A percentile compares a stretch with the other conserved stretches of the same genome.
These are phyloP conservation scores for Belgica antarctica DNA, from an alignment of 2,888 invertebrate species.

Conservation along the genomic window DNA sequence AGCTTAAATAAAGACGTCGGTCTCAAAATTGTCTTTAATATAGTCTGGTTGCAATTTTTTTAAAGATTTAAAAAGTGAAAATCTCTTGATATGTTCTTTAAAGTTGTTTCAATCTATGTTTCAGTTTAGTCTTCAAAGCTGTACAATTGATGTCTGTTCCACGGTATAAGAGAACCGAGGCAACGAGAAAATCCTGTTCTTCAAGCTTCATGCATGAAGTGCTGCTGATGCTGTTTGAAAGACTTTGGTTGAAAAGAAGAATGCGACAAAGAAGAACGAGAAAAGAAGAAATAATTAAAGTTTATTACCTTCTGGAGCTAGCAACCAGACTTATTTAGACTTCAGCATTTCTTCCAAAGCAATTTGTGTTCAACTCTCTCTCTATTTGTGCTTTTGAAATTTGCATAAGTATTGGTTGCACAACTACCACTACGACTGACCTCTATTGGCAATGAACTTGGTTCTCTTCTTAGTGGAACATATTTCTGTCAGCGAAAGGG, in stretches of 20 bases:
- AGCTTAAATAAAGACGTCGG: no score
- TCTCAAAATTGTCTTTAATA: no score
- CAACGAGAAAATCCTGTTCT: slow-evolving; percentile 39
- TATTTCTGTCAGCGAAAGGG: background rate
- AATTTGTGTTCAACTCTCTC: slow-evolving; percentile 9
- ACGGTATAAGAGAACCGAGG: slow-evolving; percentile 3
- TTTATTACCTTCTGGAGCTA: background rate
- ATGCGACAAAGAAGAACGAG: background rate
- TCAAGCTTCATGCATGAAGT: background rate
- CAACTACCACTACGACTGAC: slow-evolving; percentile 18
- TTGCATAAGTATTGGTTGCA: background rate
- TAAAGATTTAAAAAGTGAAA: no score
- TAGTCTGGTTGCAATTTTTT: no score
- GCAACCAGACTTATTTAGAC: background rate
- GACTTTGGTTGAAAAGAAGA: background rate
- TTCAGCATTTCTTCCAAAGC: slow-evolving; percentile 8
- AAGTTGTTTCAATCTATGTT: no score
- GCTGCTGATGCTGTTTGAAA: background rate
- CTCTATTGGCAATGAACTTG: slow-evolving; percentile 43
- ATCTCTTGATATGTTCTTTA: no score
- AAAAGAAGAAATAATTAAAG: slow-evolving; percentile 34
- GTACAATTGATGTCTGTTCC: background rate
- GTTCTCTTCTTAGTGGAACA: slow-evolving; percentile 6
- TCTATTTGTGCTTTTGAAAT: background rate
- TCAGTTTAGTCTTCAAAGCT: slow-evolving; percentile 20